Base-by-base conservation (phyloP, 37 sponge, comb jelly and placozoan genomes). In the Beroe forskalii region DNA sequence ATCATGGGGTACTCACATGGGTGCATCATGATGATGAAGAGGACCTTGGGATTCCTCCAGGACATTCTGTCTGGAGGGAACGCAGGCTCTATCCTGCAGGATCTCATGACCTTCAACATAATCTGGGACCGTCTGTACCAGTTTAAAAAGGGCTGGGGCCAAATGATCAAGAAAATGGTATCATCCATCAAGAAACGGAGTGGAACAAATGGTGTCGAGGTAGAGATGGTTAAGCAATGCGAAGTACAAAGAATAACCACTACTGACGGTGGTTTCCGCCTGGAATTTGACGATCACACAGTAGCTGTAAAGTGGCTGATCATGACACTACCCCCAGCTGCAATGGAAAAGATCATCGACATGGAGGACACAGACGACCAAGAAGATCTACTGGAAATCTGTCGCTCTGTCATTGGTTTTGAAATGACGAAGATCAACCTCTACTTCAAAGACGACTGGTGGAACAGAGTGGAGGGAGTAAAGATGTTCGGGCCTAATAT, bases 401-500 rank as follows among this genome's bases (percentile, higher is more conserved):
- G 66, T 30, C 14, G 66, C 32, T 32, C 75, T 8, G 75, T 72
- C 14, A 30, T 17, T 1, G 75, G 40, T 8, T 19, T 72, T 20
- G 19, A 72, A 4, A 30, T 23, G 9, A 72, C 75, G 2, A 72
- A 72, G 75, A 72, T 72, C 35, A 72, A 72, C 75, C 75, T 72
- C 40, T 72, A 72, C 75, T 72, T 72, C 39, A 30, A 72, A 20
- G 9, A 37, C 14, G 75, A 32, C 35, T 72, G 75, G 75, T 72
- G 75, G 75, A 72, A 72, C 40, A 24, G 25, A 63, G n/a, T 3
- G 24, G 66, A 20, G 6, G 66, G 25, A 24, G 25, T 30, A 4
- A 24, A 28, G 23, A 63, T 63, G 66, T 63, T 23, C 25, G 66
- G 66, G 25, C 66, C 66, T 20, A 72, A 72, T 30, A 72, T 72